Evolutionary conservation across 2,888 invertebrate genomes (phyloP), one percentile per base, ranked within the genome.

Genomic region (Ditylenchus weischeri): DNA sequence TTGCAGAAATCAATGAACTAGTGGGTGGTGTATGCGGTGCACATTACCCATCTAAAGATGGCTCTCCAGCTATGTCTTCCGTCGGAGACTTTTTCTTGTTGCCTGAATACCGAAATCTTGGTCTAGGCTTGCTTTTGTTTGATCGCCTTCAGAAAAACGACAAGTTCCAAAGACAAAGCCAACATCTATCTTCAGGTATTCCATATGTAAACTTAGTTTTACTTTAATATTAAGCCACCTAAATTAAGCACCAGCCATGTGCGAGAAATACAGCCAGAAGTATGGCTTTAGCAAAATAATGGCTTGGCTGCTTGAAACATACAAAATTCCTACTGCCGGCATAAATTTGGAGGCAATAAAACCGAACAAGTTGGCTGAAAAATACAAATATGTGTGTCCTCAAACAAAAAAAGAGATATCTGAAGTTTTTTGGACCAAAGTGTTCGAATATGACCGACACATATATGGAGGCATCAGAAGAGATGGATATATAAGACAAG

Each of bases 21-120:
- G 59, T 59, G 10, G 59, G 29, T 35, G 35, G 36, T 19, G 36
- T 36, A 21, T 29, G 23, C 10, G 35, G 36, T 2, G 59, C 36
- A 11, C 21, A 21, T 11, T 59, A 59, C 38, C 59, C 35, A 36
- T 62, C 49, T 13, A 62, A 21, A 21, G 54, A 66, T 21, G 66
- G 66, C 2, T 66, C 66, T 6, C 38, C 38, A 5, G 51, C 49
- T 10, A 21, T 66, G 7, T 36, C 63, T n/a, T 50, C 66, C n/a
- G 64, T 66, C 54, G 65, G 66, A n/a, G 36, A 64, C 48, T 66
- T 65, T 50, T 66, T 66, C 35, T 29, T 66, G 29, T 29, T n/a
- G 10, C 54, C 50, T 36, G 54, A 66, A n/a, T 66, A 65, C 43
- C 66, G 66, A 38, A 66, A 66, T 15, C 19, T 50, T 43, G 66